phyloP scores from a whole-genome alignment of 2,797 vertebrate genomes.

The Mormyrus hasselquistii region DNA sequence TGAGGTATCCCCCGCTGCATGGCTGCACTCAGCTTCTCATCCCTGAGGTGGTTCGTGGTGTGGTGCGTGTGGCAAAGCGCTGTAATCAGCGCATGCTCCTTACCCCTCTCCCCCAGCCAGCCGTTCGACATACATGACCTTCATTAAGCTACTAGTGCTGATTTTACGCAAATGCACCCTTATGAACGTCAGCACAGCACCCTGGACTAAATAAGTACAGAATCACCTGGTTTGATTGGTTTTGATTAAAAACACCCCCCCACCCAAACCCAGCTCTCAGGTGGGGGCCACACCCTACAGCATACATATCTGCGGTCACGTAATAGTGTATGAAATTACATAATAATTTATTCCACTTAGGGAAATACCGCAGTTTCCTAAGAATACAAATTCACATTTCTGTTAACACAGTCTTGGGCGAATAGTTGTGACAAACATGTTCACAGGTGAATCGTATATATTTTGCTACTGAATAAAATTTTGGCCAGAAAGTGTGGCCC shows the following conservation, averaged over 20 bases:
- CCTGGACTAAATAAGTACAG: not conserved
- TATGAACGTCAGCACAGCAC: not conserved
- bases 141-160: not conserved
- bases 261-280: not conserved
- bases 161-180: not conserved
- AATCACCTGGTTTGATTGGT: not conserved
- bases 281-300: not conserved
- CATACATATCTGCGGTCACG: not conserved
- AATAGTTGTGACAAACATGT: not conserved
- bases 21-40: too few relatives aligned
- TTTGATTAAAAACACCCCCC: not conserved
- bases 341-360: not conserved
- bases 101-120: not conserved
- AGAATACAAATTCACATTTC: not conserved
- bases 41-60: too few relatives aligned
- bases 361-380: not conserved
- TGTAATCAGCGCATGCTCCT: too few relatives aligned
- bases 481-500: not conserved
- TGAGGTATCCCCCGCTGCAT: too few relatives aligned
- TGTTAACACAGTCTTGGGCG: not conserved
- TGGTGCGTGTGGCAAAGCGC: accelerated
- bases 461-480: not conserved
- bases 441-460: not conserved
- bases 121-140: not conserved
- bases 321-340: not conserved